These are phyloP conservation scores for Muscidifurax raptorellus DNA, from an alignment of 1,140 invertebrate species.

Conservation along the genomic window DNA sequence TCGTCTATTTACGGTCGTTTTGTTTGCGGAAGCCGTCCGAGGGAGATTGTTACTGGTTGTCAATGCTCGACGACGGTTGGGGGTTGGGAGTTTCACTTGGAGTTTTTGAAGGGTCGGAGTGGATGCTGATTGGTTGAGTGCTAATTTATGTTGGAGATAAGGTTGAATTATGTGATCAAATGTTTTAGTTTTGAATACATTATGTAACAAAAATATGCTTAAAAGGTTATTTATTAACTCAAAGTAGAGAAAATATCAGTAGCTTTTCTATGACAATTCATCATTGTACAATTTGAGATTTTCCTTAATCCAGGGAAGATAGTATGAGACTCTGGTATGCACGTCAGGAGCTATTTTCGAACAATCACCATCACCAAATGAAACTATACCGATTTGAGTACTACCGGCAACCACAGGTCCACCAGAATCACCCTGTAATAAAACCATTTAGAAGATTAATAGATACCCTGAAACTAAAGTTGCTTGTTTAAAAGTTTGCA, in stretches of 20 bases:
- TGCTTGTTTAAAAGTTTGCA: not conserved
- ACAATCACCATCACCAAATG: not conserved
- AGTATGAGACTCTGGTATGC: constrained; percentile 1
- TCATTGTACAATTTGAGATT: not conserved
- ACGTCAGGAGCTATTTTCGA: not conserved
- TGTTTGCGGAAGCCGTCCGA: not conserved
- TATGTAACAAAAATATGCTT: too few relatives aligned
- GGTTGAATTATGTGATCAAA: too few relatives aligned
- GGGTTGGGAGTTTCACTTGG: not conserved
- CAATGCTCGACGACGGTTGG: not conserved
- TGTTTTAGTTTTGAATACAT: too few relatives aligned
- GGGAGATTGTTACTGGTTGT: not conserved
- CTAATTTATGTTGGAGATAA: too few relatives aligned
- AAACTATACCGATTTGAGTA: constrained; percentile 2
- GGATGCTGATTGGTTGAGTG: not conserved
- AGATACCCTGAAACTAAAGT: not conserved
- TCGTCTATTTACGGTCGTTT: not conserved
- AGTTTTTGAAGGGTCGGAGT: not conserved
- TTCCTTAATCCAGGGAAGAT: not conserved
- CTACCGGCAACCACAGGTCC: not conserved
- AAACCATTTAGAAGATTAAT: not conserved
- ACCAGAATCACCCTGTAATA: constrained; percentile 25
- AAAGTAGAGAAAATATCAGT: too few relatives aligned
- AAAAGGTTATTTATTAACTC: too few relatives aligned
- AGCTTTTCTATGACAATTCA: too few relatives aligned